A percentile compares a stretch with the other conserved stretches of the same genome.
phyloP scores from a whole-genome alignment of 2,797 vertebrate genomes.

The Heteromormyrus szaboi region DNA sequence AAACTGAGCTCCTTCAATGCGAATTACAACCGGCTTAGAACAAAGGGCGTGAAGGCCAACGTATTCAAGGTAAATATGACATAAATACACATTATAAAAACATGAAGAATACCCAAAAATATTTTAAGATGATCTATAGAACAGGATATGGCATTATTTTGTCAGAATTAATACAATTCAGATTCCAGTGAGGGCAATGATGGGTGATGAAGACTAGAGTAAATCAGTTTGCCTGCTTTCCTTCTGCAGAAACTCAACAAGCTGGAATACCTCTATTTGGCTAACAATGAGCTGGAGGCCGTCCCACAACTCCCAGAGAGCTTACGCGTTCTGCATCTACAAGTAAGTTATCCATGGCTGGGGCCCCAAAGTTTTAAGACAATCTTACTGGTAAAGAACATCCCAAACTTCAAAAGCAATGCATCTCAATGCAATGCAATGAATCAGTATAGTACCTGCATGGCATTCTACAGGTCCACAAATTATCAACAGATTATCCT shows the following conservation, averaged over 20 bases:
- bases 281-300: slow-evolving; percentile 80
- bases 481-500: background rate
- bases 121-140: background rate
- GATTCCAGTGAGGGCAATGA: background rate
- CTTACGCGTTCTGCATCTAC: slow-evolving; percentile 81
- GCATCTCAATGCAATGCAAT: background rate
- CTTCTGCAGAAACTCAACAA: slow-evolving; percentile 74
- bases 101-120: background rate
- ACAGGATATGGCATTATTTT: background rate
- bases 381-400: background rate
- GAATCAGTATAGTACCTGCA: background rate
- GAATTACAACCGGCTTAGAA: slow-evolving; percentile 86
- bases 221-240: background rate
- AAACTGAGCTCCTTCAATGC: slow-evolving; percentile 82
- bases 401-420: background rate
- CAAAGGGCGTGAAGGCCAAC: slow-evolving; percentile 86
- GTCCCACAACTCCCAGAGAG: slow-evolving; percentile 86
- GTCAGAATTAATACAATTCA: background rate
- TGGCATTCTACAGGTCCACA: background rate
- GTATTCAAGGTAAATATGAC: slow-evolving; percentile 76
- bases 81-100: background rate
- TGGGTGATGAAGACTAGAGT: background rate
- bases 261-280: slow-evolving; percentile 76
- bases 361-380: background rate
- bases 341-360: slow-evolving; percentile 61